These are phyloP conservation scores for Nephila pilipes DNA, from an alignment of 1,140 invertebrate species.

Conservation along the genomic window DNA sequence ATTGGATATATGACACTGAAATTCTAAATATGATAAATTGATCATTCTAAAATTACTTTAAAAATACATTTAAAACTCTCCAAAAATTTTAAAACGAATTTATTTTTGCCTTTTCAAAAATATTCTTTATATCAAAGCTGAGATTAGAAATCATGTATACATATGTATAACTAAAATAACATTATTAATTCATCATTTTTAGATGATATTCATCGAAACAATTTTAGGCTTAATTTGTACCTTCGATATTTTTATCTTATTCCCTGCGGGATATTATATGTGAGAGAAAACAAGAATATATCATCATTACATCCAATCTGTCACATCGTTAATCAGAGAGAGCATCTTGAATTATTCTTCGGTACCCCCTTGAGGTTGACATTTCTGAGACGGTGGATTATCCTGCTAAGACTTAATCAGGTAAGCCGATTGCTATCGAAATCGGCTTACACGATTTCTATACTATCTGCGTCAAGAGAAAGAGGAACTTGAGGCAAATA, in stretches of 20 bases:
- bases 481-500: not conserved
- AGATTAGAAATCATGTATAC: too few species aligned
- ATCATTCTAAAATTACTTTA: too few species aligned
- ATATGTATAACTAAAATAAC: too few species aligned
- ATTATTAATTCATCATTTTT: too few species aligned
- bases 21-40: too few species aligned
- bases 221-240: too few species aligned
- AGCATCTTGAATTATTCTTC: not conserved
- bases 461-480: not conserved
- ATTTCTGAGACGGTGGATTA: not conserved
- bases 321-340: not conserved
- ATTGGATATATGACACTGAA: too few species aligned
- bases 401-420: not conserved
- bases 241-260: not conserved
- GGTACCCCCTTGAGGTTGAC: not conserved
- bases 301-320: not conserved
- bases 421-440: constrained; percentile 23
- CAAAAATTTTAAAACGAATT: too few species aligned
- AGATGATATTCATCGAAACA: too few species aligned
- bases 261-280: not conserved
- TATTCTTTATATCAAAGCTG: too few species aligned
- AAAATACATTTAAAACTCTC: too few species aligned
- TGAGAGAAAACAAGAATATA: not conserved
- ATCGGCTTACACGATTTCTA: constrained; percentile 53
- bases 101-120: too few species aligned